phyloP scores from a whole-genome alignment of 2,797 vertebrate species.

The Cephalopachus bancanus region DNA sequence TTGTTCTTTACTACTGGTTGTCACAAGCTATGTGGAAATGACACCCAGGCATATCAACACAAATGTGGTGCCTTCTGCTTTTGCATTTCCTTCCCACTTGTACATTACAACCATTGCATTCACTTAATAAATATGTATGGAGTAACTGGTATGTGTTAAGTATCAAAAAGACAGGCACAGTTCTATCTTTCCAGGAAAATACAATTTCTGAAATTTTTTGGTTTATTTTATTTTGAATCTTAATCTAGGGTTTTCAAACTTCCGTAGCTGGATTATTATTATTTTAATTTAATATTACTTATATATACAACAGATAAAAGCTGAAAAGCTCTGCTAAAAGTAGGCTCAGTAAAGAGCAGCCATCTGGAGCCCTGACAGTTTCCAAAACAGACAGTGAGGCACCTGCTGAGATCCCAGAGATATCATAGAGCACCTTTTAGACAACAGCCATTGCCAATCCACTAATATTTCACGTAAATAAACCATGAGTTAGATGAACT shows the following conservation, averaged over 20 bases:
- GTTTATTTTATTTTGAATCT: conserved; percentile 52
- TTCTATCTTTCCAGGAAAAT: conserved; percentile 29
- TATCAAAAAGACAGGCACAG: neutral
- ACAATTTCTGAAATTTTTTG: conserved; percentile 23
- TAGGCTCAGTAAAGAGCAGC: neutral
- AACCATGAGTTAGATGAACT: neutral
- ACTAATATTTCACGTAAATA: neutral
- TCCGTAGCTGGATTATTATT: conserved; percentile 17
- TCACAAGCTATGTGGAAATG: neutral
- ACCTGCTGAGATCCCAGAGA: neutral
- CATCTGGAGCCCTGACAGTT: neutral
- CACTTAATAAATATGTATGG: neutral
- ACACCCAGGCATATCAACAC: neutral
- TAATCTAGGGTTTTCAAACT: conserved; percentile 30
- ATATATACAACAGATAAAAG: conserved; percentile 1
- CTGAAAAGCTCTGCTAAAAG: neutral
- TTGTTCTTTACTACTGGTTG: neutral
- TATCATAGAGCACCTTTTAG: neutral
- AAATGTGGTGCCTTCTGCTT: neutral
- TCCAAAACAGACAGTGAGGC: neutral
- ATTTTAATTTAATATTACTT: conserved; percentile 10
- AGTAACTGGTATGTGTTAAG: neutral
- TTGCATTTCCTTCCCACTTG: conserved; percentile 18
- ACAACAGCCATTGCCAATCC: neutral
- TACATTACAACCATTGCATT: neutral